A percentile compares a stretch with the other conserved stretches of the same genome.
Conservation (phyloP, 2,113 vertebrate genomes). For the Macquaria australasica region DNA sequence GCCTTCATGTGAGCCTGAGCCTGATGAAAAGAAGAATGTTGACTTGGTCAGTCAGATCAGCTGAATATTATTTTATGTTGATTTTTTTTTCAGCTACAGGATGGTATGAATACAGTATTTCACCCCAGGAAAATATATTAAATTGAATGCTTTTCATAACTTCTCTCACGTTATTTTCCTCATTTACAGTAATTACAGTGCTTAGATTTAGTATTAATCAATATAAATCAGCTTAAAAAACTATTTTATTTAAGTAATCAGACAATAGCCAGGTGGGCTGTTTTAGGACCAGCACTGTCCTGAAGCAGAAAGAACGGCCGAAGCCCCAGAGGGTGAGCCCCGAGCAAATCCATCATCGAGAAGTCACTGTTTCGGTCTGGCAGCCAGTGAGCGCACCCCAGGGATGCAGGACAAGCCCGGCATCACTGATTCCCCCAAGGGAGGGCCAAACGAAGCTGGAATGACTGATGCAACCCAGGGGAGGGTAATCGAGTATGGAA, state of each 20-base stretch:
- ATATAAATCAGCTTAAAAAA: background rate
- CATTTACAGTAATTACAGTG: background rate
- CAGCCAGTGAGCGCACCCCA: constrained; percentile 54
- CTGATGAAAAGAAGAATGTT: constrained; percentile 1
- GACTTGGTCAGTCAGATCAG: constrained; percentile 2
- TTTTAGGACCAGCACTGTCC: constrained; percentile 17
- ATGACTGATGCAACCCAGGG: constrained; percentile 75
- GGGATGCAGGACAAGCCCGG: constrained; percentile 65
- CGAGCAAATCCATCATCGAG: constrained; percentile 74
- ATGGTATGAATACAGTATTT: background rate
- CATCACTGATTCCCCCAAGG: constrained; percentile 68
- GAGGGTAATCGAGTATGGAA: constrained; percentile 72
- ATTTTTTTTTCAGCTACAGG: background rate
- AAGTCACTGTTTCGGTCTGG: constrained; percentile 68
- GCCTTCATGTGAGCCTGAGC: background rate
- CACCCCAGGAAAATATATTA: background rate
- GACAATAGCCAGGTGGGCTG: constrained; percentile 9
- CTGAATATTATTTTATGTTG: background rate
- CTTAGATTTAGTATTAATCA: background rate
- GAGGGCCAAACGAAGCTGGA: constrained; percentile 74
- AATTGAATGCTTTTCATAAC: background rate
- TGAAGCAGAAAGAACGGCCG: constrained; percentile 37
- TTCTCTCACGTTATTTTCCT: background rate
- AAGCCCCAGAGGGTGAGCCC: constrained; percentile 55
- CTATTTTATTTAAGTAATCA: background rate